Evolutionary conservation across 2,888 invertebrate species (phyloP).

Genomic region (Parapristionchus giblindavisi): DNA sequence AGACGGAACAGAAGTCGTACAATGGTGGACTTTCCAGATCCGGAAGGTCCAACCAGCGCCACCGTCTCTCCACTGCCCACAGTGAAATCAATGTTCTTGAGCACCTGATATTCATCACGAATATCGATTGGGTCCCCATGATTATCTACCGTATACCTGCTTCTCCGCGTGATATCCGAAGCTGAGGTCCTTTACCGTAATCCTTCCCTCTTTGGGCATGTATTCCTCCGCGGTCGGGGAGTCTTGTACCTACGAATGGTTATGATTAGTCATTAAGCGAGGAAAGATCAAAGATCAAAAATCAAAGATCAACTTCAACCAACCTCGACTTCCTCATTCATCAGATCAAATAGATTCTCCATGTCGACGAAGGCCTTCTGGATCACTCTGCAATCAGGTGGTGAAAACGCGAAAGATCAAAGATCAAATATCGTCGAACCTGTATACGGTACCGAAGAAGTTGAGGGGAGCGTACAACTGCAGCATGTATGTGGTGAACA

Average conservation of each 20-base stretch:
- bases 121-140: background rate
- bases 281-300: conserved; percentile 11
- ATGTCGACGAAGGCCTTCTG: conserved; percentile 98
- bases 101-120: conserved; percentile 1
- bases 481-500: conserved; percentile 92
- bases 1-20: conserved; percentile 73
- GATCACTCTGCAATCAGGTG: conserved; percentile 80
- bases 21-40: conserved; percentile 73
- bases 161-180: conserved; percentile 86
- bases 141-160: conserved; percentile 43
- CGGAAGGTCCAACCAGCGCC: conserved; percentile 72
- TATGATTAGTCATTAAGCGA: no score
- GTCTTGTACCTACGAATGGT: conserved; percentile 74
- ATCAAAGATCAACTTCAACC: background rate
- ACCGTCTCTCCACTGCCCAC: conserved; percentile 86
- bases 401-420: no score
- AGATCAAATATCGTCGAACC: no score
- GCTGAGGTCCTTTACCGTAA: conserved; percentile 88
- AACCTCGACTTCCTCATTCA: conserved; percentile 87
- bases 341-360: conserved; percentile 98
- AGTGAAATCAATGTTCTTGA: conserved; percentile 67
- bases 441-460: conserved; percentile 97
- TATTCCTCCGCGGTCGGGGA: conserved; percentile 82
- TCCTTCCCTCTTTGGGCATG: conserved; percentile 76
- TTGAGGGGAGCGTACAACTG: conserved; percentile 87